These are phyloP conservation scores for Phlogophora meticulosa DNA, from an alignment of 2,888 invertebrate genomes.

Conservation along the genomic window DNA sequence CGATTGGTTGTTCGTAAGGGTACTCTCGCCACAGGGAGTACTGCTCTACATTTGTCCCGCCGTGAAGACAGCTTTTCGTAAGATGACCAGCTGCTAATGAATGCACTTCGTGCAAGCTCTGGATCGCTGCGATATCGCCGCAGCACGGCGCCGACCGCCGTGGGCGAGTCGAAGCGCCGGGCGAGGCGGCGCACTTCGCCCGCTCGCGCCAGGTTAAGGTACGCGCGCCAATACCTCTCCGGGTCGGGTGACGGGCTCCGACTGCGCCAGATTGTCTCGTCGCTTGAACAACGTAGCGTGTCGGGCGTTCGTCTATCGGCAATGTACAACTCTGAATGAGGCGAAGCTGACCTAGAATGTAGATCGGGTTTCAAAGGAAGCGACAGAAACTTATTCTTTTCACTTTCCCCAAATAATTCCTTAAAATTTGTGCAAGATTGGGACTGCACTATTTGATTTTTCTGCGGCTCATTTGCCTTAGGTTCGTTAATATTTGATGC, in stretches of 20 bases:
- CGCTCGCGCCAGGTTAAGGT: conserved; percentile 93
- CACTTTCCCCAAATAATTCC: conserved; percentile 95
- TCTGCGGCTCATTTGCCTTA: conserved; percentile 71
- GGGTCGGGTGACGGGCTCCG: conserved; percentile 94
- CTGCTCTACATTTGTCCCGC: conserved; percentile 78
- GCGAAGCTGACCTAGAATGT: conserved; percentile 89
- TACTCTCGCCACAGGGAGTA: conserved; percentile 92
- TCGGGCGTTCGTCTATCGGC: conserved; percentile 87
- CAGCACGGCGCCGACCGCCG: conserved; percentile 88
- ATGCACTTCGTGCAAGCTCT: conserved; percentile 92
- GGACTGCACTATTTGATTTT: conserved; percentile 88
- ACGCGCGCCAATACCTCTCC: conserved; percentile 93
- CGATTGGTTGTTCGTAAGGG: conserved; percentile 93
- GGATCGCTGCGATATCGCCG: conserved; percentile 95
- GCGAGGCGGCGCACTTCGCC: conserved; percentile 95
- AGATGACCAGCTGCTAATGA: conserved; percentile 88
- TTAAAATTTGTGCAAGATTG: conserved; percentile 94
- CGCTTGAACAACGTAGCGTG: conserved; percentile 91
- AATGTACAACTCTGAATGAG: conserved; percentile 88
- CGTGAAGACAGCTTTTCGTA: conserved; percentile 81
- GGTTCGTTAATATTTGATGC: conserved; percentile 66
- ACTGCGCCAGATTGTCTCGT: conserved; percentile 93
- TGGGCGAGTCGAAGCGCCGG: conserved; percentile 94
- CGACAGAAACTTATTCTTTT: conserved; percentile 91
- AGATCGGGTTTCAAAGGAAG: conserved; percentile 86